Conservation (phyloP, 2,113 vertebrate species). For the Helogale parvula region DNA sequence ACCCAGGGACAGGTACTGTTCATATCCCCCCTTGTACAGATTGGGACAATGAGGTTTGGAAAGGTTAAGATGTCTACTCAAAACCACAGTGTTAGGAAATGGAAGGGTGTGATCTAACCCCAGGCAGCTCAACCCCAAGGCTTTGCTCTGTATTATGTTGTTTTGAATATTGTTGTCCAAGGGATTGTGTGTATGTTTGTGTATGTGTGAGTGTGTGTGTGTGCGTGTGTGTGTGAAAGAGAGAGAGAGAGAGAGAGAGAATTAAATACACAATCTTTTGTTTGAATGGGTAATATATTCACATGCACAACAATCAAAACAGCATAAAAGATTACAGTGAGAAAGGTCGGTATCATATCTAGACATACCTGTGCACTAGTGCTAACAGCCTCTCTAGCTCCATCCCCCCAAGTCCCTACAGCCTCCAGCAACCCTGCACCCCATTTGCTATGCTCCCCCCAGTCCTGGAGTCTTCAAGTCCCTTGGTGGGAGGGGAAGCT, state of each 20-base stretch:
- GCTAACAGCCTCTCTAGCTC: neutral
- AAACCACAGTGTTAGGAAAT: neutral
- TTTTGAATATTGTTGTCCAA: neutral
- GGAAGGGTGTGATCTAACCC: neutral
- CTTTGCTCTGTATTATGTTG: neutral
- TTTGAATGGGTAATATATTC: neutral
- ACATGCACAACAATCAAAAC: neutral
- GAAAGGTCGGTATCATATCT: neutral
- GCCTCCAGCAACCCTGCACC: accelerated
- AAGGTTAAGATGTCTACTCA: neutral
- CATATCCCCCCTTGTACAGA: neutral
- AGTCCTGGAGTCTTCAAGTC: neutral
- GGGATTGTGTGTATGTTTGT: neutral
- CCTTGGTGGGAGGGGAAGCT: neutral
- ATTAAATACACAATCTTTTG: neutral
- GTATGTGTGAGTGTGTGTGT: no score
- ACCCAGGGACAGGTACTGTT: no score
- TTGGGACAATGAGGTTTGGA: neutral
- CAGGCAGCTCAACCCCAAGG: neutral
- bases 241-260: no score
- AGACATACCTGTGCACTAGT: neutral
- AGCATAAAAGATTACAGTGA: neutral
- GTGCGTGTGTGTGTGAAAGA: no score
- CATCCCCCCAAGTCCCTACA: accelerated
- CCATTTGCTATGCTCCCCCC: neutral